phyloP scores from a whole-genome alignment of 2,888 invertebrate genomes.

The Drosophila conformis region DNA sequence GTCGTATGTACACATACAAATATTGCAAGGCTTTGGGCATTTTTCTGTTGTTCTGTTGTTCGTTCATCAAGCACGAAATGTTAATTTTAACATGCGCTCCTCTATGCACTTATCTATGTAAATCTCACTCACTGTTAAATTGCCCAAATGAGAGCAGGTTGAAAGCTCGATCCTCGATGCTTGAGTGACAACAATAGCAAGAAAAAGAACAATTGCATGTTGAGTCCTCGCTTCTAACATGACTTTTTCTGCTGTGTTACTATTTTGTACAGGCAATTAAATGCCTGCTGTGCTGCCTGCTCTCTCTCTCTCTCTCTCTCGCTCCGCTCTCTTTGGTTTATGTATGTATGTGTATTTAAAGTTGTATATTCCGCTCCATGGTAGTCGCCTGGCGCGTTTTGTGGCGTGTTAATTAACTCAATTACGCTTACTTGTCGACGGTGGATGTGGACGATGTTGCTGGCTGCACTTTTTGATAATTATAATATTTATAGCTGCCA shows the following conservation, averaged over 20 bases:
- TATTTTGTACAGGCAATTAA: constrained; percentile 77
- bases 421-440: constrained; percentile 74
- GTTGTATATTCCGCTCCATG: constrained; percentile 27
- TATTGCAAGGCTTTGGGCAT: constrained; percentile 13
- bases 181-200: constrained; percentile 1
- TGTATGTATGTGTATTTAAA: background rate
- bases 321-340: background rate
- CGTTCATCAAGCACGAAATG: constrained; percentile 1
- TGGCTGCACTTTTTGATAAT: constrained; percentile 78
- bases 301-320: constrained; percentile 1
- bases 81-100: constrained; percentile 20
- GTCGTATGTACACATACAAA: background rate
- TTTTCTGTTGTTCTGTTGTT: background rate
- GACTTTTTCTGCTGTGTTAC: constrained; percentile 49
- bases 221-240: constrained; percentile 23
- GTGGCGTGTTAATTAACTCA: constrained; percentile 80
- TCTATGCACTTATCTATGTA: background rate
- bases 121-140: background rate
- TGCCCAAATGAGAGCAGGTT: background rate
- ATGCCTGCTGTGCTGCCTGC: constrained; percentile 57
- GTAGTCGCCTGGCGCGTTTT: constrained; percentile 72
- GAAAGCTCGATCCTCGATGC: background rate
- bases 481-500: constrained; percentile 77
- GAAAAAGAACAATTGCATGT: constrained; percentile 27
- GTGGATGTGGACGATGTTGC: constrained; percentile 30